Evolutionary conservation across 1,140 invertebrate genomes (phyloP), one percentile per base, ranked within the genome.

Genomic region (Drosophila lowei): DNA sequence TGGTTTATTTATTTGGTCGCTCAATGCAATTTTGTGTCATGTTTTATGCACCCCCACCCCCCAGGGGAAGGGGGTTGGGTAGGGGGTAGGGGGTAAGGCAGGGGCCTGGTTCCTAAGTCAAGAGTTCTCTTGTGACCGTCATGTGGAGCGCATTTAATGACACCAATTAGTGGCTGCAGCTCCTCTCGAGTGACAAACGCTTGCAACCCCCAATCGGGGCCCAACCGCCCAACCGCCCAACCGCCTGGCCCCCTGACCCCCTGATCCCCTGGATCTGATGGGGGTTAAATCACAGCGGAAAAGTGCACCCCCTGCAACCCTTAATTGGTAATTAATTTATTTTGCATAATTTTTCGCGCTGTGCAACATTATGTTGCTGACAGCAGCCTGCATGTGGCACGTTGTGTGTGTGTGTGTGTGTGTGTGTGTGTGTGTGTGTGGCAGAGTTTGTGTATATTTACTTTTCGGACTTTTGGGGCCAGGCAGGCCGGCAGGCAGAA

Each of bases 281-380:
- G 13, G 2, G 46, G 60, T 8, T 15, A 66, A 73, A 70, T 85
- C 60, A 63, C 58, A 28, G 57, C 2, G 18, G 49, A 84, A 77
- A 85, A 85, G 81, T 65, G 18, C 70, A 25, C 60, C 48, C 25
- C 0, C 23, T 59, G 41, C 63, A 61, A 62, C 59, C 77, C 81
- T 49, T 86, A 81, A 88, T 86, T 85, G 81, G 83, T 85, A 85
- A 85, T 85, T 85, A 86, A 85, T 85, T 85, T 85, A 85, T 85
- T 81, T 85, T 85, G 81, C 81, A 85, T 86, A 81, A 85, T 85
- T 86, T 85, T 85, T 86, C 66, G 80, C 49, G 72, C 66, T 50
- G 41, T 41, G 46, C 62, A 46, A 85, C 79, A 84, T 84, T 83
- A 84, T 83, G 79, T 59, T 64, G 79, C 75, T 83, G 79, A 84